Evolutionary conservation across 1,140 invertebrate species (phyloP).

Genomic region (Pogonognathellus flavescens): DNA sequence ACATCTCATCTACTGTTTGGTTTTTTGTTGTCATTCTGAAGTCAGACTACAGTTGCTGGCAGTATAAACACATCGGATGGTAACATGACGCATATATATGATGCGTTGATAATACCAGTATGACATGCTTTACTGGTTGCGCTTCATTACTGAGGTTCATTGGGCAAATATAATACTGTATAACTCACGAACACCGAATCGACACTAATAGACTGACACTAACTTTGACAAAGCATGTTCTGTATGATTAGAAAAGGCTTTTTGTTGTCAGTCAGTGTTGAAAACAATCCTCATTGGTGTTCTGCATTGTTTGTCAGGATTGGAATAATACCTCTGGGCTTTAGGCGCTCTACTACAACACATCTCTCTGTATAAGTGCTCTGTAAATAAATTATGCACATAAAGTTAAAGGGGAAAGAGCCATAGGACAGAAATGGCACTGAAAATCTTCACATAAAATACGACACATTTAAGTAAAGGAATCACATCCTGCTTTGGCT

Average conservation of each 20-base stretch:
- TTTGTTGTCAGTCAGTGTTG: no score
- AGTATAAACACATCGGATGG: neutral
- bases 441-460: constrained; percentile 13
- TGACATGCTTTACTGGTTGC: neutral
- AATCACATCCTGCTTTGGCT: neutral
- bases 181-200: neutral
- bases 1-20: neutral
- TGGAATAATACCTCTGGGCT: neutral
- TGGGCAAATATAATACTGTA: constrained; percentile 2
- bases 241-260: neutral
- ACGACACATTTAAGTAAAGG: constrained; percentile 2
- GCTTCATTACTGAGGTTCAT: neutral
- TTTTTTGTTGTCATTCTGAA: constrained; percentile 5
- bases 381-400: no score
- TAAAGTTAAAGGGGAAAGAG: neutral
- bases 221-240: neutral
- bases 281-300: no score
- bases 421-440: neutral
- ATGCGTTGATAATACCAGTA: neutral
- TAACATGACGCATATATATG: neutral
- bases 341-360: neutral
- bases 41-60: neutral
- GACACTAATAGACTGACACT: neutral
- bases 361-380: neutral
- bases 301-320: neutral